Base-by-base conservation (phyloP, 2,888 invertebrate genomes). In the Homarus gammarus region DNA sequence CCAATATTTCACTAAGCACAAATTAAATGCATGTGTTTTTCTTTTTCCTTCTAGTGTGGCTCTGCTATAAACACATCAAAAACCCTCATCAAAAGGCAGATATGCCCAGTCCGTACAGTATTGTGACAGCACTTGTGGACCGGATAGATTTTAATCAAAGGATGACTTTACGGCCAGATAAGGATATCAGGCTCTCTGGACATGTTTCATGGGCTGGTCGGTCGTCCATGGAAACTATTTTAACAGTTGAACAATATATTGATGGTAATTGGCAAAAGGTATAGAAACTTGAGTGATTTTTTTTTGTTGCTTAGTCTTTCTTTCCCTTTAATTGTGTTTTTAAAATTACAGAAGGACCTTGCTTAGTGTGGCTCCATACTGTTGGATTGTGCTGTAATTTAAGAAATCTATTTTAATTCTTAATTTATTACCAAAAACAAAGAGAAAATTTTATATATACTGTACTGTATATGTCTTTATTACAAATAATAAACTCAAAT, bases 51-150 rank as follows among this genome's bases (percentile, higher is more conserved):
- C 68, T 93, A 96, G 96, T 96, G 56, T 96, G 95, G 95, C 95
- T 96, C 61, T 95, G 96, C 72, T 95, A 96, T 93, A 95, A 95
- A 92, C 96, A 97, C 93, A 94, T 95, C 84, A 94, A 95, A 88
- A 96, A 96, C 72, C 95, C 95, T 33, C 93, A 95, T n/a, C 95
- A 95, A n/a, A 91, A 91, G 70, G 93, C 94, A 38, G 94, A 94
- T 8, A 93, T 94, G 38, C 90, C 95, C 72, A 94, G 93, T 84
- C 96, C 96, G 0, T 96, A 96, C 92, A 95, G 95, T 1, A 95
- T 97, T 93, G 97, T 97, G 1, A 97, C 97, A 0, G 96, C 96
- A 70, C 94, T 96, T 6, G 96, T 97, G 0, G 97, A 97, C 93
- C 95, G 95, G 93, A 96, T 97, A 87, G 95, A 95, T 91, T 95